Percentiles rank a stretch among this genome's conserved stretches.
Conservation (phyloP, 2,888 invertebrate species). For the Melieria crassipennis region DNA sequence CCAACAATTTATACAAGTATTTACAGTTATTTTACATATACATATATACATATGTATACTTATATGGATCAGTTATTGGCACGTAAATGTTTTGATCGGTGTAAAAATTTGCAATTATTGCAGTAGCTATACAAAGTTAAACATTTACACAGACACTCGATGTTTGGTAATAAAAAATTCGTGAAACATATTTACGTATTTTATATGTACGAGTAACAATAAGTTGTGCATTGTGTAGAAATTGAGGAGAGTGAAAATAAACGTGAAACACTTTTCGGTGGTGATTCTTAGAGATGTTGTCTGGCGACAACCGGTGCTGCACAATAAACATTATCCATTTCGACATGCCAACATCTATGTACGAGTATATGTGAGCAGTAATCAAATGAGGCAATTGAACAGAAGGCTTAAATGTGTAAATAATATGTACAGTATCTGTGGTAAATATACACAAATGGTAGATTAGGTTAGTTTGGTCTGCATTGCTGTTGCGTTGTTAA, state of each 20-base stretch:
- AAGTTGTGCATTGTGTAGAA: background rate
- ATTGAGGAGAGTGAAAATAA: background rate
- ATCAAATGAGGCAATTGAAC: background rate
- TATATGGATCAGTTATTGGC: conserved; percentile 2
- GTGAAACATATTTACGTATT: no score
- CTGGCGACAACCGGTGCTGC: conserved; percentile 48
- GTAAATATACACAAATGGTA: no score
- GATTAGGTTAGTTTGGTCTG: no score
- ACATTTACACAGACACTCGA: no score
- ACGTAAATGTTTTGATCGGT: background rate
- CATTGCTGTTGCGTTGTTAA: background rate
- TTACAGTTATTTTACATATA: conserved; percentile 18
- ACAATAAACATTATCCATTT: conserved; percentile 52
- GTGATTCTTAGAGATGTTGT: background rate
- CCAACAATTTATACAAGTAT: conserved; percentile 2
- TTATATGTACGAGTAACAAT: background rate
- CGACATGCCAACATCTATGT: conserved; percentile 34
- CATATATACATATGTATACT: background rate
- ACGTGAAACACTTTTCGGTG: background rate
- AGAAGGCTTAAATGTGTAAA: conserved; percentile 9
- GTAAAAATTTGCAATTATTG: background rate
- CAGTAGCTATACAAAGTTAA: background rate
- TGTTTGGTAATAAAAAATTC: no score
- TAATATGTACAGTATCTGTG: conserved; percentile 10
- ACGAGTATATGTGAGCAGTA: no score